Conservation (phyloP, 1,140 invertebrate genomes). For the Heliconius melpomene region DNA sequence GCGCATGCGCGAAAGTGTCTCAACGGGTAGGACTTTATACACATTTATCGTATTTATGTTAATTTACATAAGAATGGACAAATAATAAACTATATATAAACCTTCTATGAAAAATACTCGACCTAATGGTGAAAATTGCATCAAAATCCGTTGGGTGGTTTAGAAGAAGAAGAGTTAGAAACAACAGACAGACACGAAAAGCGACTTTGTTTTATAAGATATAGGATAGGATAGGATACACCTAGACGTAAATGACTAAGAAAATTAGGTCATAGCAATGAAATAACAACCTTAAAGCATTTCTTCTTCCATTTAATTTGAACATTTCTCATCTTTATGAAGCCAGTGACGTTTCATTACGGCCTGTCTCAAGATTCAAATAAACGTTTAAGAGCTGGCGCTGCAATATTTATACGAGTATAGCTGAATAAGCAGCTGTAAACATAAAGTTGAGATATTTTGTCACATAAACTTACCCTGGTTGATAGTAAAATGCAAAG, state of each 20-base stretch:
- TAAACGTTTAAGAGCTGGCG: not conserved
- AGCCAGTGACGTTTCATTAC: conserved; percentile 1
- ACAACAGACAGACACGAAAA: too few species aligned
- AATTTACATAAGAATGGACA: too few species aligned
- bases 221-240: too few species aligned
- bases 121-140: too few species aligned
- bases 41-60: too few species aligned
- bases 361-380: not conserved
- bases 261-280: not conserved
- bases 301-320: conserved; percentile 1
- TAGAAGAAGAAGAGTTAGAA: too few species aligned
- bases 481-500: conserved; percentile 9
- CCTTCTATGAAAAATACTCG: too few species aligned
- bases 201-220: too few species aligned
- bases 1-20: too few species aligned
- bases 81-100: too few species aligned
- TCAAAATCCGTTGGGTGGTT: too few species aligned
- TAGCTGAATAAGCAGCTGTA: not conserved
- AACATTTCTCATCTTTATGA: conserved; percentile 5
- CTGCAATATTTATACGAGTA: not conserved
- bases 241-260: not conserved
- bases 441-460: not conserved
- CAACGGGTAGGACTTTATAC: too few species aligned
- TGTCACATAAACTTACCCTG: not conserved
- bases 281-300: not conserved